phyloP scores from a whole-genome alignment of 2,797 vertebrate species.

The Pangasius krempfi region DNA sequence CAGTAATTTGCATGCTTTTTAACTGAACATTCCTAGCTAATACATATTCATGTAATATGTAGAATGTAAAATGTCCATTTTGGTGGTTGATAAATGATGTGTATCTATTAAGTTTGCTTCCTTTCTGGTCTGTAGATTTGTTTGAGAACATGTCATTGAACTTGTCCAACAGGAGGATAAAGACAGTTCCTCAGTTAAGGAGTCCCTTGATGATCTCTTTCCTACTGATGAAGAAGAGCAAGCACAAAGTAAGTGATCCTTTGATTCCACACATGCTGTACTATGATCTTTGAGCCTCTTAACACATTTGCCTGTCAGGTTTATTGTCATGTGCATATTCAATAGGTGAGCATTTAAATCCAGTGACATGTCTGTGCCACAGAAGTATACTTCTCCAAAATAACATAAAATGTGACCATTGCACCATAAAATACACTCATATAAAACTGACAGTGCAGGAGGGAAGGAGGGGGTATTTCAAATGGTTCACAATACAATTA shows the following conservation, averaged over 20 bases:
- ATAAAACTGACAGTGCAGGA: not conserved
- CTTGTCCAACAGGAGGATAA: constrained; percentile 67
- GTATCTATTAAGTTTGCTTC: not conserved
- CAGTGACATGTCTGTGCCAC: not conserved
- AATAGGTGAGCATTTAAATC: not conserved
- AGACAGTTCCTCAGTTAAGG: constrained; percentile 66
- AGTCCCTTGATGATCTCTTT: constrained; percentile 82
- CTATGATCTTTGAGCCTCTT: not conserved
- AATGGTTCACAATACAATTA: not conserved
- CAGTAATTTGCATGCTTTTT: not conserved
- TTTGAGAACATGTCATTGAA: not conserved
- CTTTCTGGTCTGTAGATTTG: not conserved
- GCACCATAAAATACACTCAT: not conserved
- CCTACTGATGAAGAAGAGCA: constrained; percentile 81
- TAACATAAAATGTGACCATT: not conserved
- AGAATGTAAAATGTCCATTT: not conserved
- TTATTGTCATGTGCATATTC: not conserved
- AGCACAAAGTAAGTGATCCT: constrained; percentile 70
- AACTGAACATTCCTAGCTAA: not conserved
- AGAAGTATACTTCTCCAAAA: not conserved
- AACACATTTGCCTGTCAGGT: not conserved
- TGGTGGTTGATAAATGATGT: not conserved
- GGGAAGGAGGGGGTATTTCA: not conserved
- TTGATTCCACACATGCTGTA: not conserved
- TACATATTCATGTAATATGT: not conserved